These are phyloP conservation scores for Pseudorhiza aurosa DNA, from an alignment of 30 jellyfish, hydroid and myxozoan species.

Conservation along the genomic window DNA sequence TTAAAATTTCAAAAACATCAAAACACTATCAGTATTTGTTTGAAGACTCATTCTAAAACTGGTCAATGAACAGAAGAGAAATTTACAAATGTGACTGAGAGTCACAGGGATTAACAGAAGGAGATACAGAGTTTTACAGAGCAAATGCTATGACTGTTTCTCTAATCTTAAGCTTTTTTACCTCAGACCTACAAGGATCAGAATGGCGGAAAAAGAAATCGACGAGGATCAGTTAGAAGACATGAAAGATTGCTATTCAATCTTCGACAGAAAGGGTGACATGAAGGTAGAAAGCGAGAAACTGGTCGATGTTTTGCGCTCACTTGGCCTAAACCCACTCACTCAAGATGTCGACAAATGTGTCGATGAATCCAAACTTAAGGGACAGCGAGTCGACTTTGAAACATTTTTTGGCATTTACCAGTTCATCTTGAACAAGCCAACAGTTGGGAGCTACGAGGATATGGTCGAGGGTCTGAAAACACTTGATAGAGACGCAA, in stretches of 20 bases:
- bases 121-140: too few species aligned
- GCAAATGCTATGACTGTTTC: too few species aligned
- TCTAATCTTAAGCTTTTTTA: too few species aligned
- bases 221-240: conserved; percentile 80
- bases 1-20: too few species aligned
- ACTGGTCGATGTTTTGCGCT: conserved; percentile 75
- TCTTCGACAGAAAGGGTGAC: conserved; percentile 87
- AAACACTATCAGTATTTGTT: too few species aligned
- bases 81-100: too few species aligned
- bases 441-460: conserved; percentile 81
- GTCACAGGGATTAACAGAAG: too few species aligned
- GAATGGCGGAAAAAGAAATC: conserved; percentile 23
- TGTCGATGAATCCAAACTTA: conserved; percentile 68
- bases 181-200: too few species aligned
- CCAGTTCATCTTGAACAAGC: conserved; percentile 48
- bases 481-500: conserved; percentile 84
- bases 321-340: conserved; percentile 87
- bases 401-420: conserved; percentile 80
- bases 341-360: conserved; percentile 68
- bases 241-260: conserved; percentile 77
- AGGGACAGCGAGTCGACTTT: conserved; percentile 76
- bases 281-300: conserved; percentile 61
- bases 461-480: conserved; percentile 92
- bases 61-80: too few species aligned
- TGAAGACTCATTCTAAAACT: too few species aligned